Conservation (phyloP, 2,113 vertebrate species). For the Octodon degus region DNA sequence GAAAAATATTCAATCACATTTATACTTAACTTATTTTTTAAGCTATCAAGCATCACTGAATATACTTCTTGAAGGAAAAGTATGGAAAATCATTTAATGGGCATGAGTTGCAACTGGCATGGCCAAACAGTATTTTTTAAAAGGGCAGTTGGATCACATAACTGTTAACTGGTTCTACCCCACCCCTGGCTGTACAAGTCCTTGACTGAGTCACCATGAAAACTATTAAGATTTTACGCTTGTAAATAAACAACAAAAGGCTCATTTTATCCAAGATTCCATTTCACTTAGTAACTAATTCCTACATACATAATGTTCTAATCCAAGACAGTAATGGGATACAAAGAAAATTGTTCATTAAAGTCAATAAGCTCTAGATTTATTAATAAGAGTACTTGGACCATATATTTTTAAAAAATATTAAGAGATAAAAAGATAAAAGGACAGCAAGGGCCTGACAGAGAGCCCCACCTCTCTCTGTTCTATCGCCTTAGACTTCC, state of each 20-base stretch:
- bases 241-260: conserved; percentile 50
- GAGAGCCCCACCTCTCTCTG: background rate
- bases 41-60: conserved; percentile 19
- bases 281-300: conserved; percentile 60
- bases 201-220: conserved; percentile 24
- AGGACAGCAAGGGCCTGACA: background rate
- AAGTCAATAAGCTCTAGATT: conserved; percentile 45
- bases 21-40: background rate
- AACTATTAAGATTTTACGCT: conserved; percentile 57
- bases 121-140: background rate
- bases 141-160: background rate
- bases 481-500: background rate
- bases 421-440: background rate
- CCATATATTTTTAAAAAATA: conserved; percentile 26
- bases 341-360: conserved; percentile 59
- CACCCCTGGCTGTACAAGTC: background rate
- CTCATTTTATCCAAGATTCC: conserved; percentile 65
- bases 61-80: background rate
- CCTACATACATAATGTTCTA: conserved; percentile 57
- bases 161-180: background rate
- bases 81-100: background rate
- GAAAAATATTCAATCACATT: background rate
- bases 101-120: background rate
- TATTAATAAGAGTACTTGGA: conserved; percentile 11
- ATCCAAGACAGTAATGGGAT: conserved; percentile 59